Evolutionary conservation across 2,797 vertebrate species (phyloP).

Genomic region (Scolopax rusticola): DNA sequence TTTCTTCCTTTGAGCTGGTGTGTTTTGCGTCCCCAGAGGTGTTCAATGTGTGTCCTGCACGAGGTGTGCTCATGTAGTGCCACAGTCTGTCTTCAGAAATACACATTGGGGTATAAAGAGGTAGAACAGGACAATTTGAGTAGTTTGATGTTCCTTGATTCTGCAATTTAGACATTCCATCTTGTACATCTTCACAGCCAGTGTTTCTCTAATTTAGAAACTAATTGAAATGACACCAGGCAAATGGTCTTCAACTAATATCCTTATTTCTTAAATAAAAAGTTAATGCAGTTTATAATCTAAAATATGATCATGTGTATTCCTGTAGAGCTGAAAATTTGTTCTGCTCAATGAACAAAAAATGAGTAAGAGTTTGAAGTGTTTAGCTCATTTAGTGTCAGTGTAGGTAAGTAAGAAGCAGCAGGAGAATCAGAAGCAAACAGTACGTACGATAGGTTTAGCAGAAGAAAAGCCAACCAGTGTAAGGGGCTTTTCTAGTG

Average conservation of each 20-base stretch:
- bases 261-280: not conserved
- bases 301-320: not conserved
- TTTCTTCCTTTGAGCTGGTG: not conserved
- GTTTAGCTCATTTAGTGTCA: not conserved
- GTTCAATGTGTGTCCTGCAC: not conserved
- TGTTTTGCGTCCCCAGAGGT: not conserved
- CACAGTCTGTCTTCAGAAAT: not conserved
- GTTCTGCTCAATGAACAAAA: not conserved
- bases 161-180: not conserved
- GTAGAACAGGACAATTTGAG: not conserved
- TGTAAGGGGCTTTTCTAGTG: not conserved
- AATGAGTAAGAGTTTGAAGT: not conserved
- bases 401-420: not conserved
- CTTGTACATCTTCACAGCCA: not conserved
- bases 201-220: not conserved
- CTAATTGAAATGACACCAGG: not conserved
- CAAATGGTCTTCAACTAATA: not conserved
- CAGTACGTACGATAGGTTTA: not conserved
- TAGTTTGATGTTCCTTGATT: not conserved
- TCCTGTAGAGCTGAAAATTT: not conserved
- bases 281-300: not conserved
- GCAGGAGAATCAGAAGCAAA: not conserved
- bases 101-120: not conserved
- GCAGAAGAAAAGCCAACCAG: not conserved
- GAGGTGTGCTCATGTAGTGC: fast-evolving